Percentiles rank a stretch among this genome's conserved stretches.
These are phyloP conservation scores for Caenorhabditis remanei DNA, from an alignment of 1,140 invertebrate species.

Conservation along the genomic window DNA sequence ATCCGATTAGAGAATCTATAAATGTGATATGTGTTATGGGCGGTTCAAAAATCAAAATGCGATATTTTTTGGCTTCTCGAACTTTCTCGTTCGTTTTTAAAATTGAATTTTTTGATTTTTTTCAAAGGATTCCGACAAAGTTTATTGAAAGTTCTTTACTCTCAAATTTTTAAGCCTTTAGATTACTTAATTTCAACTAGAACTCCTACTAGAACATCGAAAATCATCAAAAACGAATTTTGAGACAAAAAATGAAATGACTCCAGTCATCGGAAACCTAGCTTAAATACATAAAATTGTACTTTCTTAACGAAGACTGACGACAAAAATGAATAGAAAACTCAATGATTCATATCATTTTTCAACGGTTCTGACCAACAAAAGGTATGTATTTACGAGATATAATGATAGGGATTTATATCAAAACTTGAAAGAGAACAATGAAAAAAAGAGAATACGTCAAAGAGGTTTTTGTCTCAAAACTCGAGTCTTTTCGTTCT, in stretches of 20 bases:
- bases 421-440: not conserved
- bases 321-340: not conserved
- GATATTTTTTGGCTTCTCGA: not conserved
- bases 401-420: slow-evolving; percentile 3
- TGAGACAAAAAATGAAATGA: no score
- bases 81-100: not conserved
- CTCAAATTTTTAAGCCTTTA: no score
- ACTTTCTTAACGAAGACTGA: no score
- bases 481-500: not conserved
- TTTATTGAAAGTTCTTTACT: no score
- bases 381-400: no score
- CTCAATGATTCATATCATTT: not conserved
- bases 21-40: not conserved
- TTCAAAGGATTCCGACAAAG: no score
- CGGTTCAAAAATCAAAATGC: not conserved
- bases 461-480: slow-evolving; percentile 5
- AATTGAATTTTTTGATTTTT: not conserved
- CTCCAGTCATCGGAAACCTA: no score
- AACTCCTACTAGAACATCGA: no score
- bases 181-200: no score
- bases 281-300: no score
- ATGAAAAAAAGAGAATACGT: not conserved
- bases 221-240: no score
- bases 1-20: slow-evolving; percentile 17
- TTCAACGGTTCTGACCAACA: not conserved